Conservation (phyloP, 1,140 invertebrate genomes). For the Lysiphlebus fabarum region DNA sequence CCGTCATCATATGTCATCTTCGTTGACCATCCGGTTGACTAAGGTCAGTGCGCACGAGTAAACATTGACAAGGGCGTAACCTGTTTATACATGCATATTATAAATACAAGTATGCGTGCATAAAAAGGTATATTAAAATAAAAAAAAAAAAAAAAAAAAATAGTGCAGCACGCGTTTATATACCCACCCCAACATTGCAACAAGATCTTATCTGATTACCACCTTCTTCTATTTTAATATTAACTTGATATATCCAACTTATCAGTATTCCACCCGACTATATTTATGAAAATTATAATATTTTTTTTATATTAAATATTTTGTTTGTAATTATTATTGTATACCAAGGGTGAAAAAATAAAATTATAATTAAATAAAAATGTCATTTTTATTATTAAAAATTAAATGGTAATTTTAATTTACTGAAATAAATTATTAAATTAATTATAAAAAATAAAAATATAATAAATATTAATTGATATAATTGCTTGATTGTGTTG, state of each 20-base stretch:
- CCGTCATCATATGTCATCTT: slow-evolving; percentile 4
- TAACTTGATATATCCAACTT: no score
- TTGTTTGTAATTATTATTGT: background rate
- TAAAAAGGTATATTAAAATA: slow-evolving; percentile 31
- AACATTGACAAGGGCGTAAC: slow-evolving; percentile 12
- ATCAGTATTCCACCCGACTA: no score
- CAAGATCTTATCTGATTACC: slow-evolving; percentile 38
- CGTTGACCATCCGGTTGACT: slow-evolving; percentile 30
- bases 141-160: no score
- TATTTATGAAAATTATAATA: no score
- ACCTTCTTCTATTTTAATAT: slow-evolving; percentile 17
- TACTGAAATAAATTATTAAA: no score
- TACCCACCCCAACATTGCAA: slow-evolving; percentile 26
- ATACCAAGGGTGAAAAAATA: background rate
- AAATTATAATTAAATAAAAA: background rate
- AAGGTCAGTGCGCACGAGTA: slow-evolving; percentile 44
- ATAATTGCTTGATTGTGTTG: background rate
- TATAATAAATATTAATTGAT: slow-evolving; percentile 11
- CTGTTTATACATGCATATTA: slow-evolving; percentile 12
- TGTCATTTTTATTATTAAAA: no score
- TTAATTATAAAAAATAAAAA: no score
- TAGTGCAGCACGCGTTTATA: slow-evolving; percentile 1
- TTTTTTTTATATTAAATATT: background rate
- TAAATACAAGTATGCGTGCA: slow-evolving; percentile 32
- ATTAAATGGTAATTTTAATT: no score